Evolutionary conservation across 2,113 vertebrate genomes (phyloP).

Genomic region (Toxotes chatareus): DNA sequence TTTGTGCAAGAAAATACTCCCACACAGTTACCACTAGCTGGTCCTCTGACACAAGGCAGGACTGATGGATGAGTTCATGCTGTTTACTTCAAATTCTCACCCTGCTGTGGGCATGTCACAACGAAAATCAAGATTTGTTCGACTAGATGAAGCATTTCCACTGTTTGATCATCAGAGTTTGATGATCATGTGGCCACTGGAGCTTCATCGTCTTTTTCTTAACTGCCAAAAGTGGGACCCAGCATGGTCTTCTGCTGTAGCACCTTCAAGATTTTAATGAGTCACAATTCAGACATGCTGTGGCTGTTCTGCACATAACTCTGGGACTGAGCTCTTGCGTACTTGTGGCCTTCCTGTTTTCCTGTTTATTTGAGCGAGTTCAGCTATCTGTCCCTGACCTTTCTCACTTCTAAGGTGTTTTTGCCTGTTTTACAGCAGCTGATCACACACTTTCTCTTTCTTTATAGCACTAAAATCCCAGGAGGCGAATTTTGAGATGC

Average conservation of each 20-base stretch:
- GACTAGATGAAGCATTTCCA: background rate
- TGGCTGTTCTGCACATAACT: background rate
- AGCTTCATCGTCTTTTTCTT: background rate
- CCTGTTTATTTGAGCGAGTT: background rate
- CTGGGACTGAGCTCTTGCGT: background rate
- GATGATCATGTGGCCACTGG: background rate
- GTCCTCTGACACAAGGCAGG: conserved; percentile 8
- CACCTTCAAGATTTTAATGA: conserved; percentile 11
- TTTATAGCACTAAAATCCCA: conserved; percentile 28
- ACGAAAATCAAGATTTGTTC: background rate
- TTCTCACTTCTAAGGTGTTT: conserved; percentile 39
- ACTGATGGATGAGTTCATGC: conserved; percentile 21
- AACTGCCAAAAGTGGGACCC: background rate
- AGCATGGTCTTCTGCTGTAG: rapidly evolving
- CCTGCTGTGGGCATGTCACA: background rate
- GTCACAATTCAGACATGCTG: background rate
- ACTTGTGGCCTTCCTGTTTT: conserved; percentile 6
- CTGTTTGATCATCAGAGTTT: background rate
- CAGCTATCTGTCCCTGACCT: conserved; percentile 42
- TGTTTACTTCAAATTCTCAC: conserved; percentile 11
- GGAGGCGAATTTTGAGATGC: conserved; percentile 20
- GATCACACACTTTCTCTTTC: conserved; percentile 16
- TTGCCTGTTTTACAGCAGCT: conserved; percentile 23
- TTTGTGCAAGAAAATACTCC: conserved; percentile 59
- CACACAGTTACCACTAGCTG: conserved; percentile 23